Conservation (phyloP, 1,140 invertebrate species). For the Holcopasites calliopsidis region DNA sequence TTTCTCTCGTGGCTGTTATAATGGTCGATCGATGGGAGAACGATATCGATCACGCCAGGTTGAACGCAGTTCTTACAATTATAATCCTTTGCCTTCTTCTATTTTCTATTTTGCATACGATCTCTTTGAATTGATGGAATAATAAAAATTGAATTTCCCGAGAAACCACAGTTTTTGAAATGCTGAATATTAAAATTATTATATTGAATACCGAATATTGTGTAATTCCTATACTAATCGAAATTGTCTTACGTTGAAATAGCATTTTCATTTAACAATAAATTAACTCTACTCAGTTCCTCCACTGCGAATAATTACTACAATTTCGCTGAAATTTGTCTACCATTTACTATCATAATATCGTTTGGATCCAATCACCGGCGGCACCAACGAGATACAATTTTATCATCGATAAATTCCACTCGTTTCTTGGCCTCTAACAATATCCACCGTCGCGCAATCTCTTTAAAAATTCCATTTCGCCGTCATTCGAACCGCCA, state of each 20-base stretch:
- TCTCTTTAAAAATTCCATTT: not conserved
- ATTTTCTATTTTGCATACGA: not conserved
- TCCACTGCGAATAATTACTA: too few species aligned
- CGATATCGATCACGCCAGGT: conserved; percentile 26
- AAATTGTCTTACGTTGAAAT: too few species aligned
- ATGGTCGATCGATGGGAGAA: conserved; percentile 38
- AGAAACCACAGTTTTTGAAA: too few species aligned
- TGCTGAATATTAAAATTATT: too few species aligned
- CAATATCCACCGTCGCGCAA: conserved; percentile 11
- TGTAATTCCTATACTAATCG: too few species aligned
- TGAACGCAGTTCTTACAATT: not conserved
- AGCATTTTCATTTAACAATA: too few species aligned
- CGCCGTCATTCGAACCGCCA: not conserved
- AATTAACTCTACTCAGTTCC: too few species aligned
- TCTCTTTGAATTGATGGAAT: too few species aligned
- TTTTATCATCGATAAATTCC: not conserved
- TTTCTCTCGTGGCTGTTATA: conserved; percentile 33
- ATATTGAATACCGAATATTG: too few species aligned
- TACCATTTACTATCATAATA: not conserved
- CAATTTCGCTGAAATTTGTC: too few species aligned
- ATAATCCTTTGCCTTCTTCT: not conserved
- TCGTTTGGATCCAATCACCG: not conserved
- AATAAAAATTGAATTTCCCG: too few species aligned
- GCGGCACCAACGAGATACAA: not conserved
- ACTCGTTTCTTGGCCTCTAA: not conserved